Evolutionary conservation across 1,140 invertebrate genomes (phyloP), one percentile per base, ranked within the genome.

Genomic region (Bombus ignitus): DNA sequence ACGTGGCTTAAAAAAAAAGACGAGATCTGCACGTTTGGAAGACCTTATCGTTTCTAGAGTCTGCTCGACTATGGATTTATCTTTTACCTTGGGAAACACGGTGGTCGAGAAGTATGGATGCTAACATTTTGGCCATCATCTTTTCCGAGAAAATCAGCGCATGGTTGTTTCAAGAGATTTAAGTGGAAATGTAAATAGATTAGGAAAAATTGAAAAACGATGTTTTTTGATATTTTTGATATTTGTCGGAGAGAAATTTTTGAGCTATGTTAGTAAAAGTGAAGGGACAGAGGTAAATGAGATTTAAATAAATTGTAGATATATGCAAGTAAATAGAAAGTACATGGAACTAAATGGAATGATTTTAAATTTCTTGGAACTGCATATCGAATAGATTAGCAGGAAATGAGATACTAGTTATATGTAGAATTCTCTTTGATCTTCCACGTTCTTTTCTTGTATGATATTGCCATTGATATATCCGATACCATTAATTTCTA

Each of bases 11-110:
- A 81, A 81, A 72, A 71, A 47, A 18, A 47, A 66, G 39, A 18
- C 42, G 25, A 37, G 68, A 81, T 53, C 44, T 15, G 44, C 44
- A 32, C 78, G 78, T 71, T 57, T 57, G 9, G 9, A 35, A 25
- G 15, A 13, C 70, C 47, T 81, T 59, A 72, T 81, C 79, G 62
- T 81, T 66, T 39, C 18, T 70, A 35, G 28, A 9, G 39, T 53
- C 25, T 13, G 25, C 1, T 32, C 59, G 57, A 32, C 42, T 22
- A 22, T 44, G 78, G 35, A 81, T 71, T 71, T 57, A 71, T 71
- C 15, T 71, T n/a, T 13, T 13, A 28, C n/a, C 28, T 70, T 39
- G 42, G 37, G 53, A 32, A 53, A 80, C 65, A 80, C 42, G 28
- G 13, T 47, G 13, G 42, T 44, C 15, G 72, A 53, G 8, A 35